Evolutionary conservation across 2,113 vertebrate species (phyloP).

Genomic region (Talpa occidentalis): DNA sequence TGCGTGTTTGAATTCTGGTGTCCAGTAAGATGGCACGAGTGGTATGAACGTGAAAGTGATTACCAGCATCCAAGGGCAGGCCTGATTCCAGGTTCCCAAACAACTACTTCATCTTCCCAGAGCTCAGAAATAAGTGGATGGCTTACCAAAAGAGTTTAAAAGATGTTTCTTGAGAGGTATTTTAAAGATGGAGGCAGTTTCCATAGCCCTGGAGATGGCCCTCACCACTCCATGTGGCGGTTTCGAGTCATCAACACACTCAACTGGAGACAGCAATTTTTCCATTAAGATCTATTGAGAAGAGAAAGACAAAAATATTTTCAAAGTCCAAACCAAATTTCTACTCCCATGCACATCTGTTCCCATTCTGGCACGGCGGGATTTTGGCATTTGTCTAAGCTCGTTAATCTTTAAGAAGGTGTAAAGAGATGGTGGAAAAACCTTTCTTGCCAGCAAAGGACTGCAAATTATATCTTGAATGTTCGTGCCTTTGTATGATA

Average conservation of each 20-base stretch:
- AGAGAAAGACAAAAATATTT: conserved; percentile 19
- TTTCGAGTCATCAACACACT: not conserved
- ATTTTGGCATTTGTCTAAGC: not conserved
- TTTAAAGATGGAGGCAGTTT: not conserved
- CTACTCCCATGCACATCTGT: not conserved
- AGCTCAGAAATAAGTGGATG: not conserved
- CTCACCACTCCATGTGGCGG: not conserved
- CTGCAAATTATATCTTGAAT: not conserved
- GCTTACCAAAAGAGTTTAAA: not conserved
- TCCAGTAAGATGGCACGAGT: no score
- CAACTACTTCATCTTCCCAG: not conserved
- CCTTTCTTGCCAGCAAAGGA: not conserved
- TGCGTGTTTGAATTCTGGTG: not conserved
- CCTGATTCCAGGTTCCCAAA: not conserved
- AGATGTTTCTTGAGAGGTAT: not conserved
- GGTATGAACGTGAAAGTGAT: not conserved
- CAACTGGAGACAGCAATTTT: not conserved
- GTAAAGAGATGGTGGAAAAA: not conserved
- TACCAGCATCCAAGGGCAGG: not conserved
- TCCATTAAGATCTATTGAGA: not conserved
- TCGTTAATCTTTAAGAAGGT: conserved; percentile 1
- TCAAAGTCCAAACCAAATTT: not conserved
- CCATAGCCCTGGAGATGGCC: not conserved
- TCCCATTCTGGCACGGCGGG: not conserved
- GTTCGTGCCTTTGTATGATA: not conserved